Conservation (phyloP, 2,888 invertebrate species). For the Cantharis lateralis region DNA sequence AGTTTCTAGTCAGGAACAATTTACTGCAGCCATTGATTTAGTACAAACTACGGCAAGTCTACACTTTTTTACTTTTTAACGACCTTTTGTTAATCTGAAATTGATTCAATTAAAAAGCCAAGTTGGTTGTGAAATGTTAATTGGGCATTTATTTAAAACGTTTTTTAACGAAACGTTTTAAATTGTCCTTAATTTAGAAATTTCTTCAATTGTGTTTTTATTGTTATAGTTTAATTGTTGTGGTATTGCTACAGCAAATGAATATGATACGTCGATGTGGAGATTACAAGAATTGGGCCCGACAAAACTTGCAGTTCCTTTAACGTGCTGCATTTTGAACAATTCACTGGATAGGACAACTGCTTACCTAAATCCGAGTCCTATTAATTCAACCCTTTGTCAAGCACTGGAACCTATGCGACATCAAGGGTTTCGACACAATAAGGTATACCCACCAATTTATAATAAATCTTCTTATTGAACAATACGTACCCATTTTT, state of each 20-base stretch:
- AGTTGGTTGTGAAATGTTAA: background rate
- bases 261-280: conserved; percentile 84
- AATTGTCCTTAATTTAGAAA: background rate
- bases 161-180: background rate
- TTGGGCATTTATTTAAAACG: background rate
- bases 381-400: conserved; percentile 72
- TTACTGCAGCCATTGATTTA: conserved; percentile 80
- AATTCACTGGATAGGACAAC: conserved; percentile 58
- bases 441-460: conserved; percentile 33
- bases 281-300: conserved; percentile 75
- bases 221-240: conserved; percentile 73
- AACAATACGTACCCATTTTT: background rate
- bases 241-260: conserved; percentile 76
- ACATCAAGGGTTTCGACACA: conserved; percentile 64
- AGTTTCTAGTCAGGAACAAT: conserved; percentile 73
- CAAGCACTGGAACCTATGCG: conserved; percentile 66
- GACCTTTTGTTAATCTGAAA: background rate
- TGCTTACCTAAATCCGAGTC: conserved; percentile 76
- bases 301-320: conserved; percentile 47
- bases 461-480: background rate
- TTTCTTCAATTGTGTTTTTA: conserved; percentile 1
- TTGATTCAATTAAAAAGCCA: background rate
- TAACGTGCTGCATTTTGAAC: conserved; percentile 63
- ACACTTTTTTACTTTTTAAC: background rate
- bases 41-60: conserved; percentile 66